These are phyloP conservation scores for Alviniconcha strummeri DNA, from an alignment of 2,888 invertebrate species.

Conservation along the genomic window DNA sequence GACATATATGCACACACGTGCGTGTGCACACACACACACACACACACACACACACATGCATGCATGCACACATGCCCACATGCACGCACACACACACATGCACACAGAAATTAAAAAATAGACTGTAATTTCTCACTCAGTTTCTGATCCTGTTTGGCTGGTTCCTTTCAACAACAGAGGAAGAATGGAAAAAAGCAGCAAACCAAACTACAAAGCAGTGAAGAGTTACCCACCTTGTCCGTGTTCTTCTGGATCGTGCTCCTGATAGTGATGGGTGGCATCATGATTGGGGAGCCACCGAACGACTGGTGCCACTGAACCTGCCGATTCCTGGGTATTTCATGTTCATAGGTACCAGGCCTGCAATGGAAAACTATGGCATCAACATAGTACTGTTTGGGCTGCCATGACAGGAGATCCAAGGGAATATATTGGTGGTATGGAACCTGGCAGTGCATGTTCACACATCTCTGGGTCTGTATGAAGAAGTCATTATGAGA, in stretches of 20 bases:
- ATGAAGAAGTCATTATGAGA: not conserved
- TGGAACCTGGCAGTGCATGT: too few species aligned
- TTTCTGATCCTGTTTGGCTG: too few species aligned
- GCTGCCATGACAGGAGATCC: too few species aligned
- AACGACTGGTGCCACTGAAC: slow-evolving; percentile 74
- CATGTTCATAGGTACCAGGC: slow-evolving; percentile 70
- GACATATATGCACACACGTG: not conserved
- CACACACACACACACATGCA: not conserved
- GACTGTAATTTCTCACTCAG: too few species aligned
- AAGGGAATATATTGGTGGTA: too few species aligned
- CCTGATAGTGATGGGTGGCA: slow-evolving; percentile 67
- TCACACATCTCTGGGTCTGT: too few species aligned
- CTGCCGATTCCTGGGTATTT: slow-evolving; percentile 61
- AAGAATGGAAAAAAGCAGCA: too few species aligned
- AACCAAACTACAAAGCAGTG: too few species aligned
- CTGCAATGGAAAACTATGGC: slow-evolving; percentile 52
- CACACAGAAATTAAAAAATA: not conserved
- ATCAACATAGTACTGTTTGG: not conserved
- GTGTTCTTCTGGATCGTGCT: slow-evolving; percentile 72
- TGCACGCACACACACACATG: not conserved
- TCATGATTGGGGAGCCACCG: slow-evolving; percentile 69
- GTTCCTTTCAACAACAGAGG: too few species aligned
- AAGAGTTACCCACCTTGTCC: slow-evolving; percentile 64
- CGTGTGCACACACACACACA: not conserved
- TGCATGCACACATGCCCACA: not conserved